phyloP scores from a whole-genome alignment of 2,797 vertebrate genomes.

The Australoheros facetus region DNA sequence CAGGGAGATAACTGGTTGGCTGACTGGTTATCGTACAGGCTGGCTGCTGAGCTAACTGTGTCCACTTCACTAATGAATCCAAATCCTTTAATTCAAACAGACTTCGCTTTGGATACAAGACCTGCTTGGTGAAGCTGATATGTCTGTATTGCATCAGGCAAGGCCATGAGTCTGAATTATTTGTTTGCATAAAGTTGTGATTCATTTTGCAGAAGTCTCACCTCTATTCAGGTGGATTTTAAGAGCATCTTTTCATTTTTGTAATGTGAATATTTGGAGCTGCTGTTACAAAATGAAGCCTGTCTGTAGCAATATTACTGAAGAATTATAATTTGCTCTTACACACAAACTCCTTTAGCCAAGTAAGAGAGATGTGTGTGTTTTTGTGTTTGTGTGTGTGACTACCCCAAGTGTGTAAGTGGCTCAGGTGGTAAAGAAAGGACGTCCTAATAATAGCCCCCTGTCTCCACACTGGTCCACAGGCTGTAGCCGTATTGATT shows the following conservation, averaged over 20 bases:
- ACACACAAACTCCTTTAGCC: conserved; percentile 7
- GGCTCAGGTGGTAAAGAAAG: conserved; percentile 78
- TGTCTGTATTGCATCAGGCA: conserved; percentile 43
- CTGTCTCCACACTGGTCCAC: conserved; percentile 74
- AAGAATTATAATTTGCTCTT: conserved; percentile 7
- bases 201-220: conserved; percentile 57
- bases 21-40: conserved; percentile 62
- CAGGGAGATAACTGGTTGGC: conserved; percentile 64
- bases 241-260: conserved; percentile 32
- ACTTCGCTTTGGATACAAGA: conserved; percentile 9
- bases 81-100: conserved; percentile 52
- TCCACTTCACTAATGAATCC: conserved; percentile 54
- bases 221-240: conserved; percentile 31
- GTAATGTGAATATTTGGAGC: conserved; percentile 3
- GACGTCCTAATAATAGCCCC: conserved; percentile 78
- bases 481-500: conserved; percentile 76
- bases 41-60: conserved; percentile 17
- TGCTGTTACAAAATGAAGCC: conserved; percentile 12
- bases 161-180: conserved; percentile 49
- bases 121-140: neutral
- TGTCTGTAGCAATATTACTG: conserved; percentile 26
- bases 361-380: conserved; percentile 10
- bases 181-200: conserved; percentile 60
- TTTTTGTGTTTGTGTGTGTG: conserved; percentile 35
- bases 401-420: conserved; percentile 69